Percentiles rank a stretch among this genome's conserved stretches.
Evolutionary conservation across 2,888 invertebrate species (phyloP).

Genomic region (Argyresthia goedartella): DNA sequence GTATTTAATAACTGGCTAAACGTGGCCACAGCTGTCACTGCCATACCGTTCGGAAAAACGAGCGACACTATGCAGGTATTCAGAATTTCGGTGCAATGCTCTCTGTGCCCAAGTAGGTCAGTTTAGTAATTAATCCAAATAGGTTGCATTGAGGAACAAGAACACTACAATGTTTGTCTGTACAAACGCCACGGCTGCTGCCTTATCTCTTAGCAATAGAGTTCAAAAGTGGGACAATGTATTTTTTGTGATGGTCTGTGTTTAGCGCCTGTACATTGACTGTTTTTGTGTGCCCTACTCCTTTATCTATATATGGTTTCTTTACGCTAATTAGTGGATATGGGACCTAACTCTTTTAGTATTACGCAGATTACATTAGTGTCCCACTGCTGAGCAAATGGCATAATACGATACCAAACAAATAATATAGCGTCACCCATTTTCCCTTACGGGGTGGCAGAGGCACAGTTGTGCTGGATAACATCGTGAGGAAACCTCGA

Average conservation of each 20-base stretch:
- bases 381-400: too few relatives aligned
- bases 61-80: not conserved
- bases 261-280: not conserved
- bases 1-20: not conserved
- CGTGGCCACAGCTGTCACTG: not conserved
- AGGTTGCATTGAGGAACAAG: conserved; percentile 6
- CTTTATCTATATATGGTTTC: not conserved
- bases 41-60: not conserved
- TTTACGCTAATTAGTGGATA: not conserved
- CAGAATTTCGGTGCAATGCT: not conserved
- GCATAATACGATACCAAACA: too few relatives aligned
- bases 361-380: too few relatives aligned
- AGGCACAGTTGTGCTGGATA: too few relatives aligned
- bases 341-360: not conserved
- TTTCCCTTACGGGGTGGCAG: too few relatives aligned
- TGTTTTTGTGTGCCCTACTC: not conserved
- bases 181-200: not conserved
- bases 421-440: too few relatives aligned
- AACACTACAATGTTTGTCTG: not conserved
- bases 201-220: not conserved
- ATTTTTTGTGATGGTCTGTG: too few relatives aligned
- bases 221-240: not conserved
- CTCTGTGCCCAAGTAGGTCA: conserved; percentile 18
- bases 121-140: conserved; percentile 25
- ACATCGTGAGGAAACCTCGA: too few relatives aligned